Conservation (phyloP, 2,797 vertebrate species). For the Neosilurus hyrtlii region DNA sequence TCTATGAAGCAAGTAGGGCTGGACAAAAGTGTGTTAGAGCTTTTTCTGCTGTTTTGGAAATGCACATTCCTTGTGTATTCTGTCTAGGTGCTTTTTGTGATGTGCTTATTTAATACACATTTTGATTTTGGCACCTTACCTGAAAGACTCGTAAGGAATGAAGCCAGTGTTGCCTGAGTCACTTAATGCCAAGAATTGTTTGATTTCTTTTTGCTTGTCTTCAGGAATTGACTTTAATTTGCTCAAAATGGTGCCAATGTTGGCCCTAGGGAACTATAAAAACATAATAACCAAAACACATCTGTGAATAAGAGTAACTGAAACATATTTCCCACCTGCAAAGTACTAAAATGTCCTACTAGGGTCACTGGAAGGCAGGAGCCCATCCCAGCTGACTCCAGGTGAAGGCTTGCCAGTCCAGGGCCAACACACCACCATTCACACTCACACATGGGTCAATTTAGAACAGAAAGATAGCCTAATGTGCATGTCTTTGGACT, state of each 20-base stretch:
- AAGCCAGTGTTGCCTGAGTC: conserved; percentile 70
- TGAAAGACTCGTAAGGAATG: conserved; percentile 79
- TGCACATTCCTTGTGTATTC: background rate
- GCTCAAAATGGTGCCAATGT: conserved; percentile 72
- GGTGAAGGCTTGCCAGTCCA: too few relatives aligned
- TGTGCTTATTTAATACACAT: background rate
- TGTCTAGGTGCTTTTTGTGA: conserved; percentile 3
- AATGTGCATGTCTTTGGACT: too few relatives aligned
- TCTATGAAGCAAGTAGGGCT: conserved; percentile 1
- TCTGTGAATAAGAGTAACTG: conserved; percentile 10
- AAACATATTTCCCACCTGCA: conserved; percentile 31
- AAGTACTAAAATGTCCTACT: background rate
- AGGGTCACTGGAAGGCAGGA: too few relatives aligned
- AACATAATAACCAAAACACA: conserved; percentile 35
- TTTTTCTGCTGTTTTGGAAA: background rate
- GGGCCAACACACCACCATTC: too few relatives aligned
- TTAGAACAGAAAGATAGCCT: too few relatives aligned
- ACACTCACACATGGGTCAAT: too few relatives aligned
- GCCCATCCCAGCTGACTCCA: too few relatives aligned
- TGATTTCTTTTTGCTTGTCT: conserved; percentile 75
- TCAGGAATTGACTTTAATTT: conserved; percentile 76
- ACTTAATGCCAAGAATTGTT: conserved; percentile 69
- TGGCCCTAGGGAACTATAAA: conserved; percentile 79
- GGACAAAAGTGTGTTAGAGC: background rate
- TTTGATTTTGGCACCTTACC: conserved; percentile 63